Base-by-base conservation (phyloP, 2,113 vertebrate genomes). In the Corythoichthys haematopterus region DNA sequence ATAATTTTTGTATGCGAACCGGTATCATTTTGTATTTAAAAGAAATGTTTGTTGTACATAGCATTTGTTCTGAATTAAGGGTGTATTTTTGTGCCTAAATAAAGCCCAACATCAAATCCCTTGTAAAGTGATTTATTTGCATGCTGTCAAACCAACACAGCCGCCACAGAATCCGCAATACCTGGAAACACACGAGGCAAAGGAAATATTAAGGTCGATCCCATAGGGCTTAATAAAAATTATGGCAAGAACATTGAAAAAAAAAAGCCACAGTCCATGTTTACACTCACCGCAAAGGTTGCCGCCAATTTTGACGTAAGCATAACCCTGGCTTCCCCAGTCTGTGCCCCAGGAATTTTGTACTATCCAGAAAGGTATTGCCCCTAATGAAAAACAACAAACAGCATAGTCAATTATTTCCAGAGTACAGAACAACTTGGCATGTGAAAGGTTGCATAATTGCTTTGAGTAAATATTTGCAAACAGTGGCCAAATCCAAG, bases 311-410 rank as follows among this genome's bases (percentile, higher is more conserved):
- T 95, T 96, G 46, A 98, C 86, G 74, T 68, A 92, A 69, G 91
- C 94, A 4, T 95, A 99, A 65, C 96, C 96, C 0, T 91, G 80
- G n/a, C 93, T 82, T 70, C 95, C 96, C 95, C 96, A 96, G 0
- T 88, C 57, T 0, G 73, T 81, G 6, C 96, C 95, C 96, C 95
- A 96, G 0, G 95, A 96, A 84, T 98, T 98, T 67, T 94, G 90
- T 12, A 98, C 93, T 33, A 97, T 96, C 95, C 96, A 96, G 80
- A 93, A 95, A 0, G 94, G 95, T 66, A 88, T 86, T 11, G 81
- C 91, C 70, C 94, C 95, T 95, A 57, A 6, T 45, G 8, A n/a
- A 9, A 59, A 36, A 59, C 33, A 13, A 45, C 20, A 35, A 37
- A 47, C 16, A 48, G 28, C 15, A 65, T 16, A 11, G 20, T 35